A percentile compares a stretch with the other conserved stretches of the same genome.
These are phyloP conservation scores for Natrix natrix DNA, from an alignment of 2,797 vertebrate species.

Conservation along the genomic window DNA sequence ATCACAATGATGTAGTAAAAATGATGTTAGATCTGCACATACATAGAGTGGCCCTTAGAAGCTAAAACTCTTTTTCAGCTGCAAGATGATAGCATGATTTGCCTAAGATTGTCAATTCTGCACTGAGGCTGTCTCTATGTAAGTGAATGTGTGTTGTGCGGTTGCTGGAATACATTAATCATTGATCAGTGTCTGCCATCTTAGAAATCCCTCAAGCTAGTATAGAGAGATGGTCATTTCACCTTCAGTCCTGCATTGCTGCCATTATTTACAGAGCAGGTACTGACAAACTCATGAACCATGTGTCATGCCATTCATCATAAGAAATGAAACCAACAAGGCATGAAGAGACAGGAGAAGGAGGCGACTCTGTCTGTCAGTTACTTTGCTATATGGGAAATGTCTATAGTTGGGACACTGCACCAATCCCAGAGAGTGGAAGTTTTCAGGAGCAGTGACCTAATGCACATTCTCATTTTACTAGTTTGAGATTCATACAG, in stretches of 20 bases:
- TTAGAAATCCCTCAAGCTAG: slow-evolving; percentile 46
- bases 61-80: not conserved
- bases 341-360: slow-evolving; percentile 54
- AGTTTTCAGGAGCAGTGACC: not conserved
- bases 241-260: slow-evolving; percentile 46
- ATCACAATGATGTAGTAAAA: not conserved
- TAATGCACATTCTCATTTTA: not conserved
- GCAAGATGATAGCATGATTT: not conserved
- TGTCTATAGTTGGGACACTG: not conserved
- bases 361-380: slow-evolving; percentile 20
- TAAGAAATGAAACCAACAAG: slow-evolving; percentile 57
- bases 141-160: slow-evolving; percentile 13
- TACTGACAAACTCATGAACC: slow-evolving; percentile 40
- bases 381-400: slow-evolving; percentile 16
- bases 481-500: not conserved
- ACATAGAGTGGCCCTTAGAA: not conserved
- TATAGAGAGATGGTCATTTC: slow-evolving; percentile 58
- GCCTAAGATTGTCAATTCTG: not conserved
- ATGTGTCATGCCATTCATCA: slow-evolving; percentile 57
- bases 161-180: slow-evolving; percentile 34
- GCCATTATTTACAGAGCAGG: slow-evolving; percentile 58
- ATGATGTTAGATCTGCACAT: not conserved
- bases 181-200: slow-evolving; percentile 55
- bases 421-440: not conserved
- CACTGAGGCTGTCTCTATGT: slow-evolving; percentile 14